Evolutionary conservation across 2,888 invertebrate species (phyloP), one percentile per base, ranked within the genome.

Genomic region (Drosophila monieri): DNA sequence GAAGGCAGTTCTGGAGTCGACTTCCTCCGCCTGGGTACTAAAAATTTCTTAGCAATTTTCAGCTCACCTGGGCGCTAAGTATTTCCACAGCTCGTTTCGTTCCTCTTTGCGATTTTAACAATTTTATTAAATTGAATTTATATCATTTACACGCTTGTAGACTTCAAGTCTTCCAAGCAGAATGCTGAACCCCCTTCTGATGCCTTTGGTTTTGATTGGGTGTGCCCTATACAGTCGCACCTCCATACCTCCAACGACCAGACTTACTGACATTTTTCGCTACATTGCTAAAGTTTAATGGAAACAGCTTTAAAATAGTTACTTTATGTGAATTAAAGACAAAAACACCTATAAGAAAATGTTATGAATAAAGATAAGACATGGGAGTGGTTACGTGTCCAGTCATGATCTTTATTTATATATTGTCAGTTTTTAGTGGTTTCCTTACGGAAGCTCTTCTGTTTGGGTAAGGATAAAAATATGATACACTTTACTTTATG

Each of bases 101-200:
- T 69, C 69, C 69, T 76, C 84, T 76, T 72, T 85, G 85, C 85
- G 86, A 90, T 90, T 89, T 89, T 90, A 90, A 90, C 90, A 90
- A 89, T 90, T 89, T 90, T 89, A 90, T 90, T 89, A 89, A 89
- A 89, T 89, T 89, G 90, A 89, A 89, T 90, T 89, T 89, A 89
- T 90, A 85, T 88, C 89, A 90, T 90, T 89, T 90, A 87, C 85
- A 90, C 90, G 90, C 89, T 84, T 83, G 88, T 80, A 85, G 88
- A 80, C 76, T 80, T 75, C 76, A 72, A 78, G 80, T 85, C 79
- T 74, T 65, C 56, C 64, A 56, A 39, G 54, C 53, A 57, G 49
- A 56, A 56, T 44, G 43, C 30, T 62, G 65, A 57, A 59, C 55
- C 56, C 57, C 58, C 61, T 58, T 53, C 61, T 48, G 57, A 53